Conservation (phyloP, 2,888 invertebrate genomes). For the Kryphioiulus occultus region DNA sequence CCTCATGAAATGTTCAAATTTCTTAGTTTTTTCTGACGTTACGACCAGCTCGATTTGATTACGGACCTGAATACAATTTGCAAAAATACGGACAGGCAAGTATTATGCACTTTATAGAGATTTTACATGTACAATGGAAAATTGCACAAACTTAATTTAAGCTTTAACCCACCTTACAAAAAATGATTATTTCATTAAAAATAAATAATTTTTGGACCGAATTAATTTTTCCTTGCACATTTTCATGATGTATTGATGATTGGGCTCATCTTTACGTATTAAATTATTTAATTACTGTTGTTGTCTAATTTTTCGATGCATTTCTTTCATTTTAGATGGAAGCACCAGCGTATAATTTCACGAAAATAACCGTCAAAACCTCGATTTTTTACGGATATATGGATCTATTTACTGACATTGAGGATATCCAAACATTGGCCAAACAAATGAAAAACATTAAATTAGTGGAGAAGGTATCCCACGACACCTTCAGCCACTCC, state of each 20-base stretch:
- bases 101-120: background rate
- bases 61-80: background rate
- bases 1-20: background rate
- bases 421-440: constrained; percentile 27
- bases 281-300: background rate
- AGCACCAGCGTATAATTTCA: constrained; percentile 48
- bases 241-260: no score
- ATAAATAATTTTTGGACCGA: background rate
- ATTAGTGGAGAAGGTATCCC: constrained; percentile 28
- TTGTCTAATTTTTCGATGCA: background rate
- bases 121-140: no score
- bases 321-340: constrained; percentile 33
- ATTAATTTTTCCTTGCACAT: background rate
- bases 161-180: no score
- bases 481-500: constrained; percentile 42
- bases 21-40: background rate
- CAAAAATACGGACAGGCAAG: constrained; percentile 44
- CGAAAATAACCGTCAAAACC: background rate
- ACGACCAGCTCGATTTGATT: constrained; percentile 8
- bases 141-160: no score
- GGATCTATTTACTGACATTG: constrained; percentile 42
- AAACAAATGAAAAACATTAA: background rate
- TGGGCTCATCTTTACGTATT: no score
- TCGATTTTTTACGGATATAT: constrained; percentile 51
- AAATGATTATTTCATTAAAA: no score